Evolutionary conservation across 2,113 vertebrate species (phyloP).

Genomic region (Nannobrachium achirus): DNA sequence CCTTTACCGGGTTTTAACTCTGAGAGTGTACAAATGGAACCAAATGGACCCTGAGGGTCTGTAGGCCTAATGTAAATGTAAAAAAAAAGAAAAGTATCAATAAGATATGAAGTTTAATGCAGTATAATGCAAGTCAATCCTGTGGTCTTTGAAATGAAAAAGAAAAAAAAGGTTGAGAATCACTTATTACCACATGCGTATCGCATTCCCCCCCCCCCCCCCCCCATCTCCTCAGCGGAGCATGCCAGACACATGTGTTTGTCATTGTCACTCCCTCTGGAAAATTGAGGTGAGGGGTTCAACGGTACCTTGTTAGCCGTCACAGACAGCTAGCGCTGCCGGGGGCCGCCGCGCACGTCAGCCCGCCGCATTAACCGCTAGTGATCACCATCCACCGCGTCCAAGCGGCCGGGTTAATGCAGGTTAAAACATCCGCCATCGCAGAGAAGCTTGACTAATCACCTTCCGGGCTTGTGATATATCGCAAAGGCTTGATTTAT

Average conservation of each 20-base stretch:
- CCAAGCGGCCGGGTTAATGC: slow-evolving; percentile 49
- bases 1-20: too few relatives aligned
- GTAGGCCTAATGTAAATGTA: too few relatives aligned
- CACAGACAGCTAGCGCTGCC: slow-evolving; percentile 21
- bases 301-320: slow-evolving; percentile 39
- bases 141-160: too few relatives aligned
- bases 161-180: too few relatives aligned
- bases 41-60: too few relatives aligned
- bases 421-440: slow-evolving; percentile 54
- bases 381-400: slow-evolving; percentile 18
- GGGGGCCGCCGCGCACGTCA: slow-evolving; percentile 9
- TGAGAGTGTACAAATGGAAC: too few relatives aligned
- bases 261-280: slow-evolving; percentile 59
- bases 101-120: too few relatives aligned
- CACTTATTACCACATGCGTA: slow-evolving; percentile 47
- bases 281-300: slow-evolving; percentile 72
- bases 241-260: slow-evolving; percentile 46
- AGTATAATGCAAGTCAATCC: too few relatives aligned
- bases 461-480: too few relatives aligned
- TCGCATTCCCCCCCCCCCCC: slow-evolving; percentile 27
- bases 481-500: too few relatives aligned
- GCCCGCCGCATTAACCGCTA: slow-evolving; percentile 25
- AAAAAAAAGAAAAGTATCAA: too few relatives aligned
- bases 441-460: slow-evolving; percentile 51
- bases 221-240: slow-evolving; percentile 22